Conservation (phyloP, 1,140 invertebrate genomes). For the Rhagoletis pomonella region DNA sequence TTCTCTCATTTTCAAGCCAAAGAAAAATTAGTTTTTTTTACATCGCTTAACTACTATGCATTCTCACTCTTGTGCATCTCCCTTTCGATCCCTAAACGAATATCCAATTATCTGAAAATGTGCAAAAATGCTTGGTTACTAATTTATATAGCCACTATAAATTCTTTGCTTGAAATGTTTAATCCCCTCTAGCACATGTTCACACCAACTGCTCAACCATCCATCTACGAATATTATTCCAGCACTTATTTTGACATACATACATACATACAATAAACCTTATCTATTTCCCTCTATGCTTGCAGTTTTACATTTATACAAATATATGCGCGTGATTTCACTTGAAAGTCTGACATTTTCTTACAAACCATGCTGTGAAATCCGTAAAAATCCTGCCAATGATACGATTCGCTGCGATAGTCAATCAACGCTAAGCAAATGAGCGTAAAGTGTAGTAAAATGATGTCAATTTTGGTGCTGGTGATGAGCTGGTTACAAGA, state of each 20-base stretch:
- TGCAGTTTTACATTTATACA: background rate
- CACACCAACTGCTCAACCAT: background rate
- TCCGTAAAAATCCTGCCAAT: background rate
- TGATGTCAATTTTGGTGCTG: background rate
- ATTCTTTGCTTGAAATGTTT: no score
- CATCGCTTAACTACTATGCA: background rate
- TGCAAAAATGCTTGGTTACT: conserved; percentile 11
- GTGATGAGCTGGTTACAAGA: background rate
- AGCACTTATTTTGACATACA: background rate
- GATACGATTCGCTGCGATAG: background rate
- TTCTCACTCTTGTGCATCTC: background rate
- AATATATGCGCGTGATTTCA: background rate
- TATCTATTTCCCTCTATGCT: no score
- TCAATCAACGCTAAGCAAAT: conserved; percentile 37
- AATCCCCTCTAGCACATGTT: background rate
- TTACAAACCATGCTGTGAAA: background rate
- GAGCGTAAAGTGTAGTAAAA: conserved; percentile 10
- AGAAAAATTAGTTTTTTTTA: no score
- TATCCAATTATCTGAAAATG: background rate
- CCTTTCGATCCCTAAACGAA: background rate
- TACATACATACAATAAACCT: background rate
- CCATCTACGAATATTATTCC: background rate
- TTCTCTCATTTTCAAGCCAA: no score
- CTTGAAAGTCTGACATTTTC: background rate
- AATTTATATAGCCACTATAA: background rate